Evolutionary conservation across 2,113 vertebrate genomes (phyloP).

Genomic region (Loxodonta africana): DNA sequence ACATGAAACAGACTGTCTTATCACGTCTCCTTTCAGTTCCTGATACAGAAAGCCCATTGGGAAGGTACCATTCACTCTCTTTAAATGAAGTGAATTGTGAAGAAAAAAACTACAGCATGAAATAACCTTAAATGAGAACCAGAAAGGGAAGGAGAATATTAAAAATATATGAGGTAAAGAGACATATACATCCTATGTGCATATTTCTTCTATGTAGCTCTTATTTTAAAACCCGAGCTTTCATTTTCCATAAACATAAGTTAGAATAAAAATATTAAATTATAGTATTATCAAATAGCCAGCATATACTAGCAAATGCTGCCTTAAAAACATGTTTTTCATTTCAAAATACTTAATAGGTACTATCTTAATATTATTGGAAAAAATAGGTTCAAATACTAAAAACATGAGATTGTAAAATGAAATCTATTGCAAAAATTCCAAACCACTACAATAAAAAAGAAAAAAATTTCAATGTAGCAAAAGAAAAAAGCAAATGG

Average conservation of each 20-base stretch:
- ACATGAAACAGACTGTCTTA: neutral
- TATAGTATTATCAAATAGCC: neutral
- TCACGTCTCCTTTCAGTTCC: neutral
- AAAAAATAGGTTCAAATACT: constrained; percentile 31
- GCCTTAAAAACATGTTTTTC: neutral
- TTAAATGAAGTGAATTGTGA: neutral
- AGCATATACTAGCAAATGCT: neutral
- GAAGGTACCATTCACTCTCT: neutral
- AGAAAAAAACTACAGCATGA: neutral
- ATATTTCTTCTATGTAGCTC: neutral
- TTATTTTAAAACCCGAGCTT: neutral
- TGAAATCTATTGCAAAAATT: neutral
- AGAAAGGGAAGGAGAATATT: neutral
- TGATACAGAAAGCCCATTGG: neutral
- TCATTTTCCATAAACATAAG: neutral
- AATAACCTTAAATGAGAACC: neutral
- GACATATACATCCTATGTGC: neutral
- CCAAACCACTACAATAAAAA: neutral
- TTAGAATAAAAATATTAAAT: neutral
- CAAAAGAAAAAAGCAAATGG: neutral
- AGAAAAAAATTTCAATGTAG: neutral
- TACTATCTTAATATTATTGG: neutral
- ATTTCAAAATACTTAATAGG: constrained; percentile 23
- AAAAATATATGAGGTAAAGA: neutral
- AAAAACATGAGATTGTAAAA: neutral